Base-by-base conservation (phyloP, 2,113 vertebrate species). In the Vicugna pacos region DNA sequence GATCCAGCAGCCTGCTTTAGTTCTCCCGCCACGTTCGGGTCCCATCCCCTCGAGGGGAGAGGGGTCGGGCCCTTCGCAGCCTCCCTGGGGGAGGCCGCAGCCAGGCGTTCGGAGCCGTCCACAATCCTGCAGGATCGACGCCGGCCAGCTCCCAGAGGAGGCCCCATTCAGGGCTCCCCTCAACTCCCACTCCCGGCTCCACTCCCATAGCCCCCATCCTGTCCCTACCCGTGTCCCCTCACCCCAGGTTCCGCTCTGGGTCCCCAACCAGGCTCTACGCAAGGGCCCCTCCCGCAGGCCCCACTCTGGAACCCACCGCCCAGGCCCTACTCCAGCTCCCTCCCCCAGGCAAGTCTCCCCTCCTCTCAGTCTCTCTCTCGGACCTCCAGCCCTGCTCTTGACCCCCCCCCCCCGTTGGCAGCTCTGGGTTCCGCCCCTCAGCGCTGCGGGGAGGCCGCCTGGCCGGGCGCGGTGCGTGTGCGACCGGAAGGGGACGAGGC, bases 271-370 rank as follows among this genome's bases (percentile, higher is more conserved):
- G 30, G 30, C 30, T 24, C 81, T 20, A n/a, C 11, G 14, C 32
- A 1, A 12, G 46, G 38, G 14, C 6, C 17, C 13, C 4, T 5
- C 6, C 16, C 1, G 22, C 4, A 3, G 5, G 17, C 35, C 69
- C 20, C 32, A n/a, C 48, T 19, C 46, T 13, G 86, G 73, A 38
- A 16, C 24, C n/a, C n/a, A 1, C 60, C 7, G 8, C 10, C 60
- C 60, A 62, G 11, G 60, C 60, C 65, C 65, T 67, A 35, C 8
- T 19, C 4, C 8, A 12, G 48, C 4, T 10, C 26, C 35, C 84
- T 2, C 35, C 19, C n/a, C 60, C 38, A 8, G 5, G 50, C 50
- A 28, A 6, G 26, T 32, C 38, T 48, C 50, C 50, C 89, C 26
- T 16, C 13, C 79, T 0, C 12, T 5, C 13, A 1, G 38, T 11